Base-by-base conservation (phyloP, 2,888 invertebrate genomes). In the Ichneumon xanthorius region DNA sequence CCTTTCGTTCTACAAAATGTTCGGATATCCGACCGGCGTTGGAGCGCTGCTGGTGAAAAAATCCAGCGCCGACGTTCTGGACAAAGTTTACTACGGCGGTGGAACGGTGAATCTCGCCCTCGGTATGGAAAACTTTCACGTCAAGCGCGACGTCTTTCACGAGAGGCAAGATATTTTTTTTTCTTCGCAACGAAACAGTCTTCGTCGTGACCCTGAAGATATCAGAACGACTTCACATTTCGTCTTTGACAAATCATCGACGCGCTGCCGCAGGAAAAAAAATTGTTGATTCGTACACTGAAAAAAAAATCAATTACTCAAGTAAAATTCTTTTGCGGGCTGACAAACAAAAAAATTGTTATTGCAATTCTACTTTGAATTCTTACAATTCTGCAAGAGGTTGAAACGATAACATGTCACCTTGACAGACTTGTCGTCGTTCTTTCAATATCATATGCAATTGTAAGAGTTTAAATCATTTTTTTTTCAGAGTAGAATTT, bases 1-100 rank as follows among this genome's bases (percentile, higher is more conserved):
- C 80, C 82, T 99, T 22, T 99, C 99, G 0, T 99, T 99, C 95
- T 99, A 99, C 94, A 99, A 99, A 95, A 97, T 99, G 91, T 99
- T 99, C 95, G 97, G 97, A 26, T 99, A 97, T 93, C 99, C 99
- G 1, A 99, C 99, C 73, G 99, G 99, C 3, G 94, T 99, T 22
- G 99, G 99, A 45, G 99, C 98, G 14, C 93, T 99, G 26, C 92
- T 99, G 79, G 97, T 99, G 0, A 96, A 95, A 91, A 97, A 97
- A 91, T 92, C 94, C 26, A 96, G 96, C 92, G 94, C 94, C 53
- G 84, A 94, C 90, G 94, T 96, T 9, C 94, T 98, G 86, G 94
- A 95, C 82, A 97, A 97, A 91, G 94, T 93, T 77, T 99, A 98
- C 93, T 99, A 98, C 95, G 99, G 99, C 26, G 99, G 99, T 55